Evolutionary conservation across 2,888 invertebrate genomes (phyloP).

Genomic region (Cosmopolites sordidus): DNA sequence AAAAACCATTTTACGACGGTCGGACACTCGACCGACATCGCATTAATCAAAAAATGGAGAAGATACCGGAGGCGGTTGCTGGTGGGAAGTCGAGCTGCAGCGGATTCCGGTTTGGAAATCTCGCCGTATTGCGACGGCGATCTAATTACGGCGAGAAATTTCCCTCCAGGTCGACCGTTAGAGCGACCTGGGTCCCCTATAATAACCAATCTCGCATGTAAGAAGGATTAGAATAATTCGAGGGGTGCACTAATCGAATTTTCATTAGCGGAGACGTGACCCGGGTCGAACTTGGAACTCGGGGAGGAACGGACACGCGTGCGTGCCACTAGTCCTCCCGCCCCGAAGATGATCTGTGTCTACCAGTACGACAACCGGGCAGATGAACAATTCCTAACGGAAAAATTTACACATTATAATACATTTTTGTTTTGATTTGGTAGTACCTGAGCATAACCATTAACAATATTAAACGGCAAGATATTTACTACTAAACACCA

Average conservation of each 20-base stretch:
- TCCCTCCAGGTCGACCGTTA: neutral
- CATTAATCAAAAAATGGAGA: slow-evolving; percentile 42
- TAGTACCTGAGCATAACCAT: too few relatives aligned
- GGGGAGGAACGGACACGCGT: slow-evolving; percentile 21
- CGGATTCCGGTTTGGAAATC: too few relatives aligned
- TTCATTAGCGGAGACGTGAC: slow-evolving; percentile 30
- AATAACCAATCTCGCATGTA: slow-evolving; percentile 27
- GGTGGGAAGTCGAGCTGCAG: too few relatives aligned
- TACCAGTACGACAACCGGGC: too few relatives aligned
- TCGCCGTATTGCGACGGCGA: neutral
- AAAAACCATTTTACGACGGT: slow-evolving; percentile 44
- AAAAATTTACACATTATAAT: too few relatives aligned
- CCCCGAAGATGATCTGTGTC: neutral
- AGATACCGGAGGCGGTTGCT: too few relatives aligned
- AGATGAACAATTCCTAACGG: too few relatives aligned
- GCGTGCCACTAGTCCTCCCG: slow-evolving; percentile 6
- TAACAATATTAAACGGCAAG: too few relatives aligned
- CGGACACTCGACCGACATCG: slow-evolving; percentile 41
- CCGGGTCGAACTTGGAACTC: slow-evolving; percentile 8
- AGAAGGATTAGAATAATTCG: slow-evolving; percentile 30
- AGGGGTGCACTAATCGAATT: slow-evolving; percentile 36
- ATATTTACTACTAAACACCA: too few relatives aligned
- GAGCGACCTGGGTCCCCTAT: slow-evolving; percentile 3
- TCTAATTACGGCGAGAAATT: neutral
- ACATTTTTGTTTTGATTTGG: too few relatives aligned